Evolutionary conservation across 2,113 vertebrate species (phyloP).

Genomic region (Sturnira hondurensis): DNA sequence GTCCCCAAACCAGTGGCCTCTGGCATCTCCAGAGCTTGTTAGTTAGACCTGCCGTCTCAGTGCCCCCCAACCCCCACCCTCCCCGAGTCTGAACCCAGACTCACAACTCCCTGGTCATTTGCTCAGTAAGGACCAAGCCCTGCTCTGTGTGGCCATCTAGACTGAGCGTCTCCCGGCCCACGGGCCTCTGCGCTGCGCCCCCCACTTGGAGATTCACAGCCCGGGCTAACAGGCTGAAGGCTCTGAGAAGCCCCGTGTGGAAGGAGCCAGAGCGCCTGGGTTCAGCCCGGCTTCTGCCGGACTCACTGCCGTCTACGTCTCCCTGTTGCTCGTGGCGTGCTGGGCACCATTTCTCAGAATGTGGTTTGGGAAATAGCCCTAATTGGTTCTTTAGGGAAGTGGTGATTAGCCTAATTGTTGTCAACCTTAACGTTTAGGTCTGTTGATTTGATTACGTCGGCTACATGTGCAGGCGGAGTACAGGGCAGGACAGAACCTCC

Average conservation of each 20-base stretch:
- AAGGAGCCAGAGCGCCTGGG: neutral
- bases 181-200: fast-evolving
- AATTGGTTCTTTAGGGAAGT: slow-evolving; percentile 38
- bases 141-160: neutral
- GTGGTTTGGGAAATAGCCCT: neutral
- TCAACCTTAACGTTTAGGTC: slow-evolving; percentile 16
- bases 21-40: neutral
- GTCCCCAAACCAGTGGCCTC: neutral
- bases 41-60: neutral
- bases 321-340: neutral
- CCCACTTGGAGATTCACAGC: neutral
- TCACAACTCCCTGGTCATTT: neutral
- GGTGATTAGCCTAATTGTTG: slow-evolving; percentile 49
- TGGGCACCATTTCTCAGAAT: neutral
- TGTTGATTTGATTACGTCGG: slow-evolving; percentile 49
- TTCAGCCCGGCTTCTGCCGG: neutral
- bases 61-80: too few species aligned
- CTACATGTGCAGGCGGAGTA: neutral
- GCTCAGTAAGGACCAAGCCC: neutral
- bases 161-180: neutral
- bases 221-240: neutral
- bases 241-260: neutral
- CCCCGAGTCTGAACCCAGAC: neutral
- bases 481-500: neutral
- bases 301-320: neutral